Percentiles rank a stretch among this genome's conserved stretches.
phyloP scores from a whole-genome alignment of 2,113 vertebrate species.

The Paralichthys olivaceus region DNA sequence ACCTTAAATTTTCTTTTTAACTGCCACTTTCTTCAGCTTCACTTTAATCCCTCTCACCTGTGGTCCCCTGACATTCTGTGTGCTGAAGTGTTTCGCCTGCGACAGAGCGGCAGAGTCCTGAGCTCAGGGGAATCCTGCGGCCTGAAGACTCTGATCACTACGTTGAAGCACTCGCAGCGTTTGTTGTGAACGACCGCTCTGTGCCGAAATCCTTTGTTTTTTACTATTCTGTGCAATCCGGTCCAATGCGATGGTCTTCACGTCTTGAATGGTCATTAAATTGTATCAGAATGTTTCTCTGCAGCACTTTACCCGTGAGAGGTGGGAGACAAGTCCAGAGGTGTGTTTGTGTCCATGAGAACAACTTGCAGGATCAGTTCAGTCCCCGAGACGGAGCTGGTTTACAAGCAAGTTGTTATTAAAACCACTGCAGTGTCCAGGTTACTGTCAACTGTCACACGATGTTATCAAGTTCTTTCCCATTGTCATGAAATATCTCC shows the following conservation, averaged over 20 bases:
- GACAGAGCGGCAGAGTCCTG: slow-evolving; percentile 2
- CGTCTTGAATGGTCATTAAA: slow-evolving; percentile 8
- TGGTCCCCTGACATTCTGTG: slow-evolving; percentile 2
- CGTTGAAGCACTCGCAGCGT: neutral
- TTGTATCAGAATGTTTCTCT: slow-evolving; percentile 50
- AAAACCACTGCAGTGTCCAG: neutral
- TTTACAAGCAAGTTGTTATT: neutral
- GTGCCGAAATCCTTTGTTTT: slow-evolving; percentile 16
- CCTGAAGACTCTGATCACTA: slow-evolving; percentile 16
- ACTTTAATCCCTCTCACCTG: neutral
- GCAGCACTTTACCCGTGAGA: slow-evolving; percentile 65
- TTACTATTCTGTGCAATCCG: slow-evolving; percentile 51
- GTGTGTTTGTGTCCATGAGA: slow-evolving; percentile 25
- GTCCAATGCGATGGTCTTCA: slow-evolving; percentile 16
- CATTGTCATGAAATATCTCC: neutral
- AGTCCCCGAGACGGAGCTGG: slow-evolving; percentile 1
- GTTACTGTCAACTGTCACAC: neutral
- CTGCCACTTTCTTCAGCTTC: too few species aligned
- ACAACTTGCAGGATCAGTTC: slow-evolving; percentile 16
- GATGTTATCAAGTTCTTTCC: neutral
- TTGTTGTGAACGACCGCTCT: neutral
- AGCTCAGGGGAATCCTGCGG: slow-evolving; percentile 8
- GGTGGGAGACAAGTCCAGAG: slow-evolving; percentile 21
- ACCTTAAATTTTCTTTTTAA: too few species aligned
- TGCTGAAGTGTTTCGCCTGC: slow-evolving; percentile 12